A percentile compares a stretch with the other conserved stretches of the same genome.
Conservation (phyloP, 2,113 vertebrate species). For the Sula dactylatra region DNA sequence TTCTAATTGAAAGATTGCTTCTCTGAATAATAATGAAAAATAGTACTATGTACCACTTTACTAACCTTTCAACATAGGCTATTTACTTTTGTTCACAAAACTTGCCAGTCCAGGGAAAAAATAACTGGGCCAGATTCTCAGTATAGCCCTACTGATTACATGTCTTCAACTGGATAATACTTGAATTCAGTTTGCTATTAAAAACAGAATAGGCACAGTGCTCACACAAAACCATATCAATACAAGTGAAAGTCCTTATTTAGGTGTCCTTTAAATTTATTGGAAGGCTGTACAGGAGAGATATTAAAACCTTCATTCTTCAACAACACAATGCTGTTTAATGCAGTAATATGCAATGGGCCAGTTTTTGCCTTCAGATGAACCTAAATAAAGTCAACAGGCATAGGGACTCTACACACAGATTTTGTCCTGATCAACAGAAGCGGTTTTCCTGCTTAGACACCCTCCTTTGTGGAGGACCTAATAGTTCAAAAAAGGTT, state of each 20-base stretch:
- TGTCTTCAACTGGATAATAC: neutral
- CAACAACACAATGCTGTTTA: neutral
- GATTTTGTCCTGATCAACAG: neutral
- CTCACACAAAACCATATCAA: neutral
- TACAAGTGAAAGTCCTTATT: neutral
- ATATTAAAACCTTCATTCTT: neutral
- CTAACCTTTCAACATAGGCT: neutral
- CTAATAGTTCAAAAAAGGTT: neutral
- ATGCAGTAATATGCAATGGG: neutral
- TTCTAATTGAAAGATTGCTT: conserved; percentile 49
- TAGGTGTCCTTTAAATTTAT: neutral
- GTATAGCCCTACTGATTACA: neutral
- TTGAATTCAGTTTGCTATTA: neutral
- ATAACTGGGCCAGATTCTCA: neutral
- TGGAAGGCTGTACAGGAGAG: neutral
- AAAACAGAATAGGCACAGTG: neutral
- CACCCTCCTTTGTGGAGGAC: neutral
- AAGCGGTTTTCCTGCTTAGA: neutral
- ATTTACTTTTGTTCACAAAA: neutral
- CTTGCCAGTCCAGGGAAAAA: neutral
- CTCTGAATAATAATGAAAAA: conserved; percentile 1
- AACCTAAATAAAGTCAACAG: neutral
- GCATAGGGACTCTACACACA: neutral
- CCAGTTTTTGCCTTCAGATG: neutral
- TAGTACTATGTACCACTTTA: neutral